A percentile compares a stretch with the other conserved stretches of the same genome.
phyloP scores from a whole-genome alignment of 2,888 invertebrate genomes.

The Drosophila pseudotakahashii region DNA sequence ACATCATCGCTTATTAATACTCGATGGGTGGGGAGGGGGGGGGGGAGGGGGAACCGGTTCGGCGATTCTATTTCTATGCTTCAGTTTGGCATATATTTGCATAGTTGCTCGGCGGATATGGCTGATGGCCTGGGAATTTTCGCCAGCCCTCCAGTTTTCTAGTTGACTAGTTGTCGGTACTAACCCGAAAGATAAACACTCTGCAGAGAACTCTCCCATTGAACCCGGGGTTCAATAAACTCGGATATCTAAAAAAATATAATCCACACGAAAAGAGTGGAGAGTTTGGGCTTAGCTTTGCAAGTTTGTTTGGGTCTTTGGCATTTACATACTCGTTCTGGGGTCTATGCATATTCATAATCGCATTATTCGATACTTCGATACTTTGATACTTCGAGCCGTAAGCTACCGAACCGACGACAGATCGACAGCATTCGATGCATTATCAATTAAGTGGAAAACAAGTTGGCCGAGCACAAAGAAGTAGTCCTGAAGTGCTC shows the following conservation, averaged over 20 bases:
- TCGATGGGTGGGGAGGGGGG: no score
- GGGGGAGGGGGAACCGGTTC: conserved; percentile 28
- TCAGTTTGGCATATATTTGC: conserved; percentile 64
- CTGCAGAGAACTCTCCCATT: neutral
- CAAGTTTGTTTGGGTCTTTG: conserved; percentile 1
- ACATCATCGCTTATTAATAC: conserved; percentile 63
- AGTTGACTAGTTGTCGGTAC: conserved; percentile 41
- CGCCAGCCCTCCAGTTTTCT: neutral
- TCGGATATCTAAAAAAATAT: conserved; percentile 6
- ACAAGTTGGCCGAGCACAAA: conserved; percentile 12
- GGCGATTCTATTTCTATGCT: conserved; percentile 31
- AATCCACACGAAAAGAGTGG: neutral
- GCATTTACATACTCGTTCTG: conserved; percentile 40
- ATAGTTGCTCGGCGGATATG: conserved; percentile 52
- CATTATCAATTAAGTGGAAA: conserved; percentile 16
- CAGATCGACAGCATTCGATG: conserved; percentile 7
- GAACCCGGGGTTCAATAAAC: conserved; percentile 36
- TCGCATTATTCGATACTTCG: conserved; percentile 31
- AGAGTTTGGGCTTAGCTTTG: neutral
- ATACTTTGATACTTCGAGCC: conserved; percentile 11
- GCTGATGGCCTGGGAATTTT: conserved; percentile 20
- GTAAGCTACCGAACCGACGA: conserved; percentile 25
- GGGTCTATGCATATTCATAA: conserved; percentile 27
- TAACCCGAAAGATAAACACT: conserved; percentile 41
- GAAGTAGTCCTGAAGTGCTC: conserved; percentile 1